These are phyloP conservation scores for Eufriesea mexicana DNA, from an alignment of 1,140 invertebrate species.

Conservation along the genomic window DNA sequence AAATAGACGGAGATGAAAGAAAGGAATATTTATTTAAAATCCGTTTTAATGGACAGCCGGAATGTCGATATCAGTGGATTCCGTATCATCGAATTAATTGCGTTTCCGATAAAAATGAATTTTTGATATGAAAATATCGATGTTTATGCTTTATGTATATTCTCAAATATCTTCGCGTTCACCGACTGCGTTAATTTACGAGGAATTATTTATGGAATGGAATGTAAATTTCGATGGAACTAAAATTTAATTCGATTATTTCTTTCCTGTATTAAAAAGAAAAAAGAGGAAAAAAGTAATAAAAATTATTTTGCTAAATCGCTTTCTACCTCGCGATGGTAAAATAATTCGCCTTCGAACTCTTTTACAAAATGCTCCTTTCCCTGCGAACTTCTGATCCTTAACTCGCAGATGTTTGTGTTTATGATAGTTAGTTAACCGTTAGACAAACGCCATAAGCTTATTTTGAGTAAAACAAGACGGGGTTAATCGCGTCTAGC, in stretches of 20 bases:
- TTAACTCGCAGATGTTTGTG: slow-evolving; percentile 20
- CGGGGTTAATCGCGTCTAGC: slow-evolving; percentile 29
- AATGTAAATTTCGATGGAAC: neutral
- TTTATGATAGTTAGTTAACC: slow-evolving; percentile 44
- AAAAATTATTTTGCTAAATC: too few relatives aligned
- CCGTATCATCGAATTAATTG: neutral
- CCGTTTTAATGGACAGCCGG: too few relatives aligned
- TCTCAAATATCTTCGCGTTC: neutral
- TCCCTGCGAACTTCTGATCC: slow-evolving; percentile 10
- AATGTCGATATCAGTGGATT: neutral
- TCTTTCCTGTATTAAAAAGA: neutral
- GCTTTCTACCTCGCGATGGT: neutral
- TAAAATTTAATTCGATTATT: neutral
- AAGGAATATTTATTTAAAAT: too few relatives aligned
- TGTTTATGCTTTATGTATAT: neutral
- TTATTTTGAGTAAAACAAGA: slow-evolving; percentile 41
- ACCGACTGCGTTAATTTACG: neutral
- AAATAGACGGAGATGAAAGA: neutral
- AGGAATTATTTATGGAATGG: neutral
- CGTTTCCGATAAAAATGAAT: neutral
- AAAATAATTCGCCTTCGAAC: neutral
- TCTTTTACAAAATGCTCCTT: neutral
- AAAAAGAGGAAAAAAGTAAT: fast-evolving
- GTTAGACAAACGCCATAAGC: slow-evolving; percentile 40
- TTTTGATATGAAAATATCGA: neutral